Evolutionary conservation across 1,140 invertebrate species (phyloP), one percentile per base, ranked within the genome.

Genomic region (Tetranychus urticae): DNA sequence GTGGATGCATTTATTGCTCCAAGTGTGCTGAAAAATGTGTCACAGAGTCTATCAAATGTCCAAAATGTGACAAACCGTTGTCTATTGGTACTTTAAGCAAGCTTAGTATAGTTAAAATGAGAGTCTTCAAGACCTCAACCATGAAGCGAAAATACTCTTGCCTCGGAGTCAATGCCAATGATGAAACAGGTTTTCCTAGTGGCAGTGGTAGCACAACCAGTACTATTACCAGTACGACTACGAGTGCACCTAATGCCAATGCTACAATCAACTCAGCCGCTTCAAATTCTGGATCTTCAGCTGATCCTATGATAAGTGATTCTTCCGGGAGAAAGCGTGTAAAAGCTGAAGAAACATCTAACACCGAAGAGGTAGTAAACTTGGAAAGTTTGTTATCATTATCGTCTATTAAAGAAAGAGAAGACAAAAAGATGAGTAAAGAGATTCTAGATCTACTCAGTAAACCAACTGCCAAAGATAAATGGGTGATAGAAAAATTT

Each of bases 381-480:
- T 45, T 65, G 14, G 68, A 85, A 84, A 91, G 85, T 48, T 72
- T 97, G 33, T 75, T 97, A 52, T 87, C 88, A 12, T 85, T 90
- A 80, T 86, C 90, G 31, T 93, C 90, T 0, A 89, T 88, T 56
- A 80, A 88, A 68, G 90, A 97, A 71, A 89, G 90, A 71, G 88
- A 93, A 70, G 91, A 82, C 65, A 96, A 96, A 72, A 85, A 90
- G 74, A 80, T 94, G 7, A 89, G 88, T 2, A 91, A 97, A 75
- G 91, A 97, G 74, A 96, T 97, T 61, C 75, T 93, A 63, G 87
- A 93, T 70, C 72, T 97, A 7, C 73, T 97, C 0, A 92, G 87
- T 65, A 91, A 91, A 73, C 90, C 90, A 33, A 94, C 90, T 3
- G 90, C 89, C 2, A 97, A 96, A 75, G 91, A 97, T 72, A 81